These are phyloP conservation scores for Drosophila antonietae DNA, from an alignment of 2,888 invertebrate species.

Conservation along the genomic window DNA sequence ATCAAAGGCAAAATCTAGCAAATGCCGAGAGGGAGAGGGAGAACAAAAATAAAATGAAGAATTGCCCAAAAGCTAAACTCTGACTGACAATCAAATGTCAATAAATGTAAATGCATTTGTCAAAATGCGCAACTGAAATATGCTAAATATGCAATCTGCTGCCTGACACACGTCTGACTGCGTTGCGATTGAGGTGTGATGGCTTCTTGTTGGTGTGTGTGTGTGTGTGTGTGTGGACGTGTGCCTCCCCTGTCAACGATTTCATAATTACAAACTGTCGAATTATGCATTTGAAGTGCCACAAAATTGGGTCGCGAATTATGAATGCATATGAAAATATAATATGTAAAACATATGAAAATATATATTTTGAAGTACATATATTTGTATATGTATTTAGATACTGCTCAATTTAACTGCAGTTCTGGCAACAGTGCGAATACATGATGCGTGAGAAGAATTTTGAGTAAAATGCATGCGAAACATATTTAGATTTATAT, in stretches of 20 bases:
- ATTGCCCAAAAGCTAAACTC: constrained; percentile 8
- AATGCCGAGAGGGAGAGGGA: not conserved
- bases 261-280: constrained; percentile 30
- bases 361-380: not conserved
- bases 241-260: constrained; percentile 9
- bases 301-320: constrained; percentile 34
- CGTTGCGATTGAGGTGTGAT: constrained; percentile 2
- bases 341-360: not conserved
- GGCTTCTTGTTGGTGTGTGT: constrained; percentile 7
- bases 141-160: constrained; percentile 10
- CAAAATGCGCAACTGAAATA: constrained; percentile 32
- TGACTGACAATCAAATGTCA: constrained; percentile 35
- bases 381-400: not conserved
- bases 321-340: not conserved
- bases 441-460: constrained; percentile 15
- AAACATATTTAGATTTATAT: not conserved
- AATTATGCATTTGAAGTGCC: constrained; percentile 2
- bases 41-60: not conserved
- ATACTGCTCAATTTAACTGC: not conserved
- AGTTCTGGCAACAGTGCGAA: constrained; percentile 5
- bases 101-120: constrained; percentile 31
- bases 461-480: not conserved
- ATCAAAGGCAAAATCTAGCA: constrained; percentile 38
- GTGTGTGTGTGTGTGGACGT: constrained; percentile 12
- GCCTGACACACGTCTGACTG: not conserved